A percentile compares a stretch with the other conserved stretches of the same genome.
Conservation (phyloP, 1,140 invertebrate species). For the Ectropis grisescens region DNA sequence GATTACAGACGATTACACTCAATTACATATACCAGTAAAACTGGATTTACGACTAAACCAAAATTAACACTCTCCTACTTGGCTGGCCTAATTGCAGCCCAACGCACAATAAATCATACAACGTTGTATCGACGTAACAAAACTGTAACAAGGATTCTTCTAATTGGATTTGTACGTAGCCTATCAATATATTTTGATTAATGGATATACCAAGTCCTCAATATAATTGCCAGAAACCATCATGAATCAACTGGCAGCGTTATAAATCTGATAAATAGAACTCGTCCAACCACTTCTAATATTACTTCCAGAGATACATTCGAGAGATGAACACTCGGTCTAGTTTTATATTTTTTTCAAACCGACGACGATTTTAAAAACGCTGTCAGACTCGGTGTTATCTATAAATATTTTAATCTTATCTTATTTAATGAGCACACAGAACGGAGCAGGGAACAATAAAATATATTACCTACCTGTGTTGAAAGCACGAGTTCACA, state of each 20-base stretch:
- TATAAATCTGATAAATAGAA: slow-evolving; percentile 61
- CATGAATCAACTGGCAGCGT: slow-evolving; percentile 59
- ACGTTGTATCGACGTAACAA: slow-evolving; percentile 26
- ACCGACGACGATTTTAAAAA: background rate
- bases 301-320: slow-evolving; percentile 26
- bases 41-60: slow-evolving; percentile 46
- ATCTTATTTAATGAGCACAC: slow-evolving; percentile 29
- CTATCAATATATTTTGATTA: slow-evolving; percentile 67
- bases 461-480: slow-evolving; percentile 22
- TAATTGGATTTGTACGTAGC: slow-evolving; percentile 60
- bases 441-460: slow-evolving; percentile 18
- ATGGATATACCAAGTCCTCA: slow-evolving; percentile 50
- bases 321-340: slow-evolving; percentile 8
- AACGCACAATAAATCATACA: slow-evolving; percentile 47
- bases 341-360: slow-evolving; percentile 12
- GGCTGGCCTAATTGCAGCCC: slow-evolving; percentile 42
- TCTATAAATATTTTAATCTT: slow-evolving; percentile 29
- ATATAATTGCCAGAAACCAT: slow-evolving; percentile 55
- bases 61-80: slow-evolving; percentile 45
- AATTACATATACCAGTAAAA: slow-evolving; percentile 34
- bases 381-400: slow-evolving; percentile 2
- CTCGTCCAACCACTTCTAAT: slow-evolving; percentile 14
- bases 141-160: slow-evolving; percentile 54
- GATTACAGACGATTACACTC: slow-evolving; percentile 36
- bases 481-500: slow-evolving; percentile 5